A percentile compares a stretch with the other conserved stretches of the same genome.
Evolutionary conservation across 2,797 vertebrate genomes (phyloP).

Genomic region (Paratrypauchen microcephalus): DNA sequence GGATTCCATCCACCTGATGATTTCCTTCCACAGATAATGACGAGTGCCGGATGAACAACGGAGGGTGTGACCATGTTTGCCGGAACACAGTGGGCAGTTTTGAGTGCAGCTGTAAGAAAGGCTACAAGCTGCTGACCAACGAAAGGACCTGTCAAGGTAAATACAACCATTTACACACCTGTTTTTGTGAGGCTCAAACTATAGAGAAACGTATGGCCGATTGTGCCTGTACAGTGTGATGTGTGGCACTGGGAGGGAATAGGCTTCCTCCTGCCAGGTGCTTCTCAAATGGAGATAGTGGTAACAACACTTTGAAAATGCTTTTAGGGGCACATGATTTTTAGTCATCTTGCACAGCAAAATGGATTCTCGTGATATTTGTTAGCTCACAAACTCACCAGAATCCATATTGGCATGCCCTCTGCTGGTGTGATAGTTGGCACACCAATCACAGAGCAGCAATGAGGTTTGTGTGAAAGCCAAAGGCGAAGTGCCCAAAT

Average conservation of each 20-base stretch:
- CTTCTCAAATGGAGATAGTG: neutral
- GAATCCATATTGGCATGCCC: too few relatives aligned
- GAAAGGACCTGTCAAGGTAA: constrained; percentile 95
- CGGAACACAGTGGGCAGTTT: constrained; percentile 98
- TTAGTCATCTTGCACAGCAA: too few relatives aligned
- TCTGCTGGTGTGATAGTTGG: too few relatives aligned
- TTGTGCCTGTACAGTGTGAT: neutral
- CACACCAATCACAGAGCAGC: too few relatives aligned
- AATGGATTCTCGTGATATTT: too few relatives aligned
- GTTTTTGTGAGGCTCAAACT: neutral
- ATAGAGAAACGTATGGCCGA: neutral
- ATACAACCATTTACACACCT: neutral
- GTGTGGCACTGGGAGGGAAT: neutral
- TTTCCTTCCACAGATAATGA: constrained; percentile 85
- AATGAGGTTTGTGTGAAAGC: too few relatives aligned
- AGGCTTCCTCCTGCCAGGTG: neutral
- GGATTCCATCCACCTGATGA: neutral
- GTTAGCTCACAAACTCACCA: too few relatives aligned
- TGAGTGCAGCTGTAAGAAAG: constrained; percentile 98
- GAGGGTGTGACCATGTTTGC: constrained; percentile 95
- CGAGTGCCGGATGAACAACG: constrained; percentile 93
- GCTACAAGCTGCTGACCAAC: constrained; percentile 97
- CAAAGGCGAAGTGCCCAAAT: too few relatives aligned
- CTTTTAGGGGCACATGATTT: neutral
- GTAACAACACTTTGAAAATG: neutral